Conservation (phyloP, 2,797 vertebrate species). For the Takifugu ocellatus region DNA sequence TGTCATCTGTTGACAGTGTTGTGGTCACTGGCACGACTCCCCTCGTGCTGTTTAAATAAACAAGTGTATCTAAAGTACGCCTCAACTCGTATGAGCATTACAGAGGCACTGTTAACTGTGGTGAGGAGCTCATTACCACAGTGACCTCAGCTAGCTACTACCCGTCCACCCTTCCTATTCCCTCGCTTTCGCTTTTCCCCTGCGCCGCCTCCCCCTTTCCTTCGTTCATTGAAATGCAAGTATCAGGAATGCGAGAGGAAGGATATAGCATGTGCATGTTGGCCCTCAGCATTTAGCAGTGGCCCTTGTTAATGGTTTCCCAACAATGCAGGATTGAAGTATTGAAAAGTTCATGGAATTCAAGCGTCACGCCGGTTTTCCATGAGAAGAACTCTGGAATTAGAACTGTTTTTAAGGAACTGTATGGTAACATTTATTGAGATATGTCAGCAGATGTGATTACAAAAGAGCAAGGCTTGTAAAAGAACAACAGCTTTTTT, state of each 20-base stretch:
- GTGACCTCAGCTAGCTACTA: conserved; percentile 27
- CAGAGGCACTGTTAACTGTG: conserved; percentile 16
- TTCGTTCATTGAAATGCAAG: conserved; percentile 60
- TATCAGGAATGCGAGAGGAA: conserved; percentile 73
- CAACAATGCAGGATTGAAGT: conserved; percentile 7
- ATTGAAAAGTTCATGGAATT: conserved; percentile 13
- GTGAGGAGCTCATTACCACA: conserved; percentile 39
- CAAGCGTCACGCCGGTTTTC: not conserved
- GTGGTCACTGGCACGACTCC: too few relatives aligned
- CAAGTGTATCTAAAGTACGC: too few relatives aligned
- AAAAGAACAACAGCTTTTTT: not conserved
- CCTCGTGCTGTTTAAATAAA: too few relatives aligned
- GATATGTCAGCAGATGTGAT: conserved; percentile 7
- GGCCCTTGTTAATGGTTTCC: conserved; percentile 39
- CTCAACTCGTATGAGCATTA: not conserved
- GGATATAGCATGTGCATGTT: conserved; percentile 66
- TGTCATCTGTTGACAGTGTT: too few relatives aligned
- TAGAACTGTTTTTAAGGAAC: not conserved
- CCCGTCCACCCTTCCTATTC: conserved; percentile 32
- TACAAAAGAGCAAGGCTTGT: not conserved
- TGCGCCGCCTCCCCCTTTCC: conserved; percentile 43
- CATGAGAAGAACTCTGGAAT: not conserved
- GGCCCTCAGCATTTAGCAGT: conserved; percentile 32
- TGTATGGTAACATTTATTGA: conserved; percentile 1
- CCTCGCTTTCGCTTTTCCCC: conserved; percentile 24